Percentiles rank a stretch among this genome's conserved stretches.
phyloP scores from a whole-genome alignment of 1,140 invertebrate genomes.

The Danaus plexippus region DNA sequence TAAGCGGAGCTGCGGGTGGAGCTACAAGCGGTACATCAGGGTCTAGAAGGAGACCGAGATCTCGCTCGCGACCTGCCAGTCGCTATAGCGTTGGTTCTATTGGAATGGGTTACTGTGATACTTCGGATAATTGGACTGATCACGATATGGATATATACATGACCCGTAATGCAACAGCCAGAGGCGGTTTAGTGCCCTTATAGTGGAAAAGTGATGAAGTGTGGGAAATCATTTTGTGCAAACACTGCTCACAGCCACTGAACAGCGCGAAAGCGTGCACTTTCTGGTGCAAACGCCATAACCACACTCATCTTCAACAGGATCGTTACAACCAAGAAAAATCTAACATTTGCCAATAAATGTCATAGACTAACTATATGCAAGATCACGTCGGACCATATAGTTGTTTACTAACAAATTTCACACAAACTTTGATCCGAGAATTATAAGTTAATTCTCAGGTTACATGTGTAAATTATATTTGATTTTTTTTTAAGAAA shows the following conservation, averaged over 20 bases:
- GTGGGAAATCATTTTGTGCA: conserved; percentile 29
- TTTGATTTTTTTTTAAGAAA: too few species aligned
- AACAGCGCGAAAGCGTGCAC: conserved; percentile 23
- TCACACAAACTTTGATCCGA: too few species aligned
- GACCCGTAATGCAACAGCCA: conserved; percentile 88
- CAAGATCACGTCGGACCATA: too few species aligned
- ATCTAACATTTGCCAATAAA: too few species aligned
- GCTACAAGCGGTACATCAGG: conserved; percentile 74
- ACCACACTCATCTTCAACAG: conserved; percentile 27
- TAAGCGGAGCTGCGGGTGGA: conserved; percentile 74
- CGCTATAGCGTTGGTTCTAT: conserved; percentile 77
- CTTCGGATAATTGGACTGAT: conserved; percentile 94
- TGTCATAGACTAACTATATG: too few species aligned
- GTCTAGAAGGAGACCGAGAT: conserved; percentile 77
- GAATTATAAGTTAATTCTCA: too few species aligned
- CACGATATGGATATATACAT: conserved; percentile 97
- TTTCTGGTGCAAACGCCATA: conserved; percentile 34
- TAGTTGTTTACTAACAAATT: too few species aligned
- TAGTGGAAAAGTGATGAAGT: conserved; percentile 67
- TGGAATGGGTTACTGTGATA: conserved; percentile 86
- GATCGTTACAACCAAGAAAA: conserved; percentile 28
- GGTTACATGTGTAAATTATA: too few species aligned
- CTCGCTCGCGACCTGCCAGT: conserved; percentile 74
- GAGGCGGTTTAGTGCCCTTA: conserved; percentile 87
- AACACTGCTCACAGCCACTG: conserved; percentile 30